Evolutionary conservation across 2,797 vertebrate species (phyloP), one percentile per base, ranked within the genome.

Genomic region (Peromyscus aztecus): DNA sequence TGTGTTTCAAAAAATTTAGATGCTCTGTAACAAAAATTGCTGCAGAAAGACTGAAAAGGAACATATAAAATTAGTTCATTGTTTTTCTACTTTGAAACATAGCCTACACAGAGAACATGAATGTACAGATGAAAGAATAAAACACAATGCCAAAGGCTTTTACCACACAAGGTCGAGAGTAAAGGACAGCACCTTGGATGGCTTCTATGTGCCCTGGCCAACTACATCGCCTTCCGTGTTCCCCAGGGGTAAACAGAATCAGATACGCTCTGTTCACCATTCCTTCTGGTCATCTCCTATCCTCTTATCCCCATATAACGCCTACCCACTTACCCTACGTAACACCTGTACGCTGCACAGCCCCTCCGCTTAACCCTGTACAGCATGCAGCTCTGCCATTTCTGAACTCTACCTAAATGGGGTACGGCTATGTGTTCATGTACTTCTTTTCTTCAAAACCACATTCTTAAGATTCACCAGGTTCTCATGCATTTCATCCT

Each of bases 1-100:
- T 99, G 99, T 90, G 99, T 98, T 98, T 99, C 99, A 97, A 99
- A 99, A 94, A 99, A 99, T 97, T 99, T 99, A 87, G 99, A 99
- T 82, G 99, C 99, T 99, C 98, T 99, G 94, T 99, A 99, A 98
- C 99, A 99, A 98, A 99, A 99, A 97, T 99, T 99, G 98, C 99
- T 99, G 98, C 99, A 99, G 98, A 99, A 99, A 98, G 98, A 99
- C 99, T 99, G 95, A 93, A 98, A 98, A 96, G 21, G 21, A 94
- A 94, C 6, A 91, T 83, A 34, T 87, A 69, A 69, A 89, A 93
- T 34, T 37, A 88, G 81, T 63, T 92, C 29, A 59, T 57, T 94
- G 57, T 75, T 57, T 82, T 80, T 43, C 63, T 78, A 65, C 59
- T 88, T 40, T 93, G 19, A 96, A 93, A 94, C 8, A 88, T 16